These are phyloP conservation scores for Lycodopsis pacificus DNA, from an alignment of 2,797 vertebrate species.

Conservation along the genomic window DNA sequence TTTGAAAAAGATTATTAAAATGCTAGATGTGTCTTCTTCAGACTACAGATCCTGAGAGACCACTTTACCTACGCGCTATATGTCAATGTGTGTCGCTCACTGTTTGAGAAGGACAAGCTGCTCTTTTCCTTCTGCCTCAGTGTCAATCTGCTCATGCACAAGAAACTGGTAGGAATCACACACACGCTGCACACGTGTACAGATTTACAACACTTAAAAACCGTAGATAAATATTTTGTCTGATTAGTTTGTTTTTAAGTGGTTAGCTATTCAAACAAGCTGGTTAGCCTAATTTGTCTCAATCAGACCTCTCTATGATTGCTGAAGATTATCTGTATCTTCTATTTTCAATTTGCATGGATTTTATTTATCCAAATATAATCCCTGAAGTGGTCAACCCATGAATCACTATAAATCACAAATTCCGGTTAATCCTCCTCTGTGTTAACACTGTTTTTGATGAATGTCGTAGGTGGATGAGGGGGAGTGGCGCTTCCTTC, in stretches of 20 bases:
- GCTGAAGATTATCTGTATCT: slow-evolving; percentile 14
- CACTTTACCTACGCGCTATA: slow-evolving; percentile 91
- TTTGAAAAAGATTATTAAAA: slow-evolving; percentile 35
- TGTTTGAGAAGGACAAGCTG: slow-evolving; percentile 94
- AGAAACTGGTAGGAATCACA: slow-evolving; percentile 85
- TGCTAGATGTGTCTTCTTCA: slow-evolving; percentile 53
- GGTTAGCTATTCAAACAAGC: slow-evolving; percentile 14
- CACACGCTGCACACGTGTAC: no score
- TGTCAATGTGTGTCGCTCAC: slow-evolving; percentile 88
- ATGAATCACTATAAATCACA: slow-evolving; percentile 1
- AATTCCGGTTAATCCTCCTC: not conserved
- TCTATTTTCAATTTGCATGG: slow-evolving; percentile 11
- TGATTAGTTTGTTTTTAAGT: no score
- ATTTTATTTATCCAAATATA: slow-evolving; percentile 6
- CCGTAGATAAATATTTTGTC: no score
- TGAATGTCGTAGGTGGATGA: slow-evolving; percentile 83
- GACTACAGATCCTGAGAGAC: slow-evolving; percentile 89
- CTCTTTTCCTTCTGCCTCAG: slow-evolving; percentile 92
- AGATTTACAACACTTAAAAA: no score
- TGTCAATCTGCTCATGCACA: slow-evolving; percentile 88
- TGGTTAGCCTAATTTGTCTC: not conserved
- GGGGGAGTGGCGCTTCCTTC: slow-evolving; percentile 89
- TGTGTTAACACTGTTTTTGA: slow-evolving; percentile 2
- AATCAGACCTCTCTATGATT: slow-evolving; percentile 1
- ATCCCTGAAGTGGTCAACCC: slow-evolving; percentile 7